A percentile compares a stretch with the other conserved stretches of the same genome.
Conservation (phyloP, 2,888 invertebrate species). For the Emmelina monodactyla region DNA sequence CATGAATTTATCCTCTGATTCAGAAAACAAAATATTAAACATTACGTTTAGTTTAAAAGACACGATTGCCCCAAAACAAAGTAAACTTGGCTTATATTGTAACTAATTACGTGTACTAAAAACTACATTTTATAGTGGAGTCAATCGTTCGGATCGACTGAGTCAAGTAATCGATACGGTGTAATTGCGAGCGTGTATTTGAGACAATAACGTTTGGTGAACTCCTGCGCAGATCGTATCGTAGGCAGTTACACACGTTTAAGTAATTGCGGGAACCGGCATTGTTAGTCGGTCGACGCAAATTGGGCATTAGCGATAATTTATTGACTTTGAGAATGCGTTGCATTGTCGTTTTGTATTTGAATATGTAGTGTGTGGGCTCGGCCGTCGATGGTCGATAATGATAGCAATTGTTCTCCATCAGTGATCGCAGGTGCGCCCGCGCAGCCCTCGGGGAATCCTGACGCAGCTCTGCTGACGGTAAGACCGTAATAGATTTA, state of each 20-base stretch:
- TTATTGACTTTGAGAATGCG: slow-evolving; percentile 60
- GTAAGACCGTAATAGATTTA: too few relatives aligned
- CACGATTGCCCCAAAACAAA: slow-evolving; percentile 24
- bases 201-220: slow-evolving; percentile 51
- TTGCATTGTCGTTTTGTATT: slow-evolving; percentile 52
- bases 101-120: slow-evolving; percentile 52
- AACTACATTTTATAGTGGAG: slow-evolving; percentile 51
- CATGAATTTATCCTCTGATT: slow-evolving; percentile 30
- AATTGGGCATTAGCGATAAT: slow-evolving; percentile 66
- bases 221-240: slow-evolving; percentile 59
- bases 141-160: slow-evolving; percentile 47
- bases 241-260: slow-evolving; percentile 59
- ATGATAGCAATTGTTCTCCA: slow-evolving; percentile 62
- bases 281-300: slow-evolving; percentile 62
- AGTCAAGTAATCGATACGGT: slow-evolving; percentile 58
- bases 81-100: slow-evolving; percentile 30
- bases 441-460: slow-evolving; percentile 13
- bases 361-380: slow-evolving; percentile 59
- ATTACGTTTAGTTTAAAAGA: slow-evolving; percentile 24
- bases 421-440: slow-evolving; percentile 55
- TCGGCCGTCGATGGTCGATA: slow-evolving; percentile 43
- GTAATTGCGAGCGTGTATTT: slow-evolving; percentile 58
- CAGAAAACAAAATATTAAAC: slow-evolving; percentile 5
- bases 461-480: too few relatives aligned
- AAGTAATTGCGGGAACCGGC: slow-evolving; percentile 64